Evolutionary conservation across 2,113 vertebrate species (phyloP).

Genomic region (Neodontobutis hainanensis): DNA sequence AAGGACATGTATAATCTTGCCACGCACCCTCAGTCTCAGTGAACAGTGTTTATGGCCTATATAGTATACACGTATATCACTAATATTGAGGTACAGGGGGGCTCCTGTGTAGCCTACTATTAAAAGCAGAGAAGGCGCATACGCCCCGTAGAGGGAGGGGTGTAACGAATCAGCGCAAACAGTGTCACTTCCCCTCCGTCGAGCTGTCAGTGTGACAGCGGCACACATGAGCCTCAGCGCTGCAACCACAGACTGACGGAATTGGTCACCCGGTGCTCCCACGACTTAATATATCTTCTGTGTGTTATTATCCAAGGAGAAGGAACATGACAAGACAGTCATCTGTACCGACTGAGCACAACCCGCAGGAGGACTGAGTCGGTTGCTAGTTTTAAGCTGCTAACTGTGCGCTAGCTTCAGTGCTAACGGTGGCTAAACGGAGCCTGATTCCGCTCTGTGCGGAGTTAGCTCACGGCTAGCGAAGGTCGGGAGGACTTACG

Average conservation of each 20-base stretch:
- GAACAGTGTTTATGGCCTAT: too few species aligned
- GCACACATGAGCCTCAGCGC: conserved; percentile 55
- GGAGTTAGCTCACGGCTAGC: conserved; percentile 33
- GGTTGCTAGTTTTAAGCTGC: conserved; percentile 25
- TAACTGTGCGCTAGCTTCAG: conserved; percentile 38
- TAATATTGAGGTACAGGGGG: neutral
- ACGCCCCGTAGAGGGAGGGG: conserved; percentile 30
- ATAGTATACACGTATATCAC: too few species aligned
- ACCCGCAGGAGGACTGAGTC: conserved; percentile 40
- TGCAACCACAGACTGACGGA: conserved; percentile 26
- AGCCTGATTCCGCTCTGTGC: conserved; percentile 29
- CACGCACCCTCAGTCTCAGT: too few species aligned
- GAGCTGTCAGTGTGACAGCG: conserved; percentile 72
- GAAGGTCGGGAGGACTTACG: conserved; percentile 56
- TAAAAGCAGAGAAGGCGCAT: conserved; percentile 13
- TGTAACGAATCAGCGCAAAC: conserved; percentile 61
- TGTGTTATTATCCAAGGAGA: conserved; percentile 29
- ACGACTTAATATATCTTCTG: conserved; percentile 4
- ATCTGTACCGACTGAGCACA: conserved; percentile 34
- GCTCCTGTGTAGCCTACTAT: neutral
- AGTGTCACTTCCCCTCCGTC: conserved; percentile 63
- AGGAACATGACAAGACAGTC: conserved; percentile 42
- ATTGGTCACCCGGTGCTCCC: conserved; percentile 11
- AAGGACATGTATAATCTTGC: too few species aligned
- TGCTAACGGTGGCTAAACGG: conserved; percentile 48